Base-by-base conservation (phyloP, 37 sponge, comb jelly and placozoan species). In the Aplysina aerophoba region DNA sequence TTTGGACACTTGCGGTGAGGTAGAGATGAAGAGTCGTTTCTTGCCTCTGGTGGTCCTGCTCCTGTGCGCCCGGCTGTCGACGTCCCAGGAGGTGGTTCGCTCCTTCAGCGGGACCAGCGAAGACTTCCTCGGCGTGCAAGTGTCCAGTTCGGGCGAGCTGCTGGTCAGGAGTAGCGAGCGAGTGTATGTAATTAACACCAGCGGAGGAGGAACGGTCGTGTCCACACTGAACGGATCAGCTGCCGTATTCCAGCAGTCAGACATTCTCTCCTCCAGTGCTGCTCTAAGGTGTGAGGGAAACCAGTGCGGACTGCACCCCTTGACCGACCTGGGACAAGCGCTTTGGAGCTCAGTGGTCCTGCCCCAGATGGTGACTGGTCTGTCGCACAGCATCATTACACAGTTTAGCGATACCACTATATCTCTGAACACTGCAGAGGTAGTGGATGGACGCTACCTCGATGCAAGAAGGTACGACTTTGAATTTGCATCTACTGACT, bases 381-480 rank as follows among this genome's bases (percentile, higher is more conserved):
- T 44, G 50, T 44, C 50, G 6, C 50, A 44, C 50, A 69, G 71
- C 71, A 30, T 69, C 34, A 69, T 69, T 30, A 69, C 30, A 30
- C 28, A 69, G 71, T 12, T 34, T 1, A 34, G 15, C 2, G 27
- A 1, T 35, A 69, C 71, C 1, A 35, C 13, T 33, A 27, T 69
- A 69, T 69, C 71, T 17, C 34, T 69, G 34, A 69, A 27, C 30
- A 69, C 71, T 17, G 71, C 31, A 17, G 35, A 30, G 4, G 71
- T 69, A 3, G 34, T 17, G 28, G 50, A 8, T 11, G 50, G 50
- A 44, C 34, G 13, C 33, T 30, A 31, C 34, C 34, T 69, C 35
- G 33, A 69, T 28, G 34, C 34, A 31, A 69, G 28, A 69, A 69
- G 30, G 30, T 69, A 69, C 71, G 71, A 69, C 34, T 69, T 69